Evolutionary conservation across 2,797 vertebrate species (phyloP).

Genomic region (Pitangus sulphuratus): DNA sequence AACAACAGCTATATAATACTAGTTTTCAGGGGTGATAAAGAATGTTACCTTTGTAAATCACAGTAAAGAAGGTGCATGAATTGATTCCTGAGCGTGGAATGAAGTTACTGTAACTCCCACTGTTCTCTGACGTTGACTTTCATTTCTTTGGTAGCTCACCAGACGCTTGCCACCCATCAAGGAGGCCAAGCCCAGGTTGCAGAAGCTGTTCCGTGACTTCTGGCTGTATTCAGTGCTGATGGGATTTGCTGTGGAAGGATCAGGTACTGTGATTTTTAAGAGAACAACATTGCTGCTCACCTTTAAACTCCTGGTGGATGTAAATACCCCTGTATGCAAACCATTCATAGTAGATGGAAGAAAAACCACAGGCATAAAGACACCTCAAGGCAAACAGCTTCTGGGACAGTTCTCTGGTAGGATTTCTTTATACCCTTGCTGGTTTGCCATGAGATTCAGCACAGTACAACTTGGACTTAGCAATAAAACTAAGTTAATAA

Average conservation of each 20-base stretch:
- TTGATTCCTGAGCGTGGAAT: background rate
- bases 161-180: slow-evolving; percentile 91
- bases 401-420: background rate
- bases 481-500: background rate
- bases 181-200: slow-evolving; percentile 92
- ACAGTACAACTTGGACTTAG: background rate
- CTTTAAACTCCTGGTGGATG: background rate
- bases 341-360: background rate
- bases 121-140: background rate
- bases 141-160: slow-evolving; percentile 82
- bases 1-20: background rate
- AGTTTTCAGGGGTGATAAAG: background rate
- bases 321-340: background rate
- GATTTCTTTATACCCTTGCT: background rate
- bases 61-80: background rate
- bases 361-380: background rate
- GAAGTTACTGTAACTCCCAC: slow-evolving; percentile 31
- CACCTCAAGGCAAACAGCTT: background rate
- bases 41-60: background rate
- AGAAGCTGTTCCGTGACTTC: slow-evolving; percentile 97
- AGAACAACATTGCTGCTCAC: background rate
- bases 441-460: background rate
- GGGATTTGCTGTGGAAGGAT: slow-evolving; percentile 96
- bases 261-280: slow-evolving; percentile 78
- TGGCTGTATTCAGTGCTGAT: slow-evolving; percentile 97